phyloP scores from a whole-genome alignment of 1,140 invertebrate species.

The Octopus bimaculoides region DNA sequence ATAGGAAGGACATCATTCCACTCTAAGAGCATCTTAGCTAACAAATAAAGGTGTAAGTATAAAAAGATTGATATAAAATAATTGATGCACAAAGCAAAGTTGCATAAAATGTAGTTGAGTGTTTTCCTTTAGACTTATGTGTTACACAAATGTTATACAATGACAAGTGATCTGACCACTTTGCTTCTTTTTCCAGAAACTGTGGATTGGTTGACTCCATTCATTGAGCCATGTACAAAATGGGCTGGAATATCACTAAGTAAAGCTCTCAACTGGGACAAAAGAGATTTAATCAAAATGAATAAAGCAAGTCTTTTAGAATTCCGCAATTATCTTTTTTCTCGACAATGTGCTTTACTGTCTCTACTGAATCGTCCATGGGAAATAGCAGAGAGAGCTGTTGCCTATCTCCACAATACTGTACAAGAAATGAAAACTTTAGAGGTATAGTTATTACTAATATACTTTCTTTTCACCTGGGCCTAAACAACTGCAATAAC shows the following conservation, averaged over 20 bases:
- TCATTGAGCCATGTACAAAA: slow-evolving; percentile 72
- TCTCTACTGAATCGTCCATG: slow-evolving; percentile 74
- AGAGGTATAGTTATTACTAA: slow-evolving; percentile 62
- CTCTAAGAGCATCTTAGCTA: too few species aligned
- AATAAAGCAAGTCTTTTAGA: slow-evolving; percentile 76
- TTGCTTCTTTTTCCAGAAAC: slow-evolving; percentile 58
- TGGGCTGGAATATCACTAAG: slow-evolving; percentile 81
- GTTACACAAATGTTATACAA: too few species aligned
- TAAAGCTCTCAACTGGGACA: slow-evolving; percentile 67
- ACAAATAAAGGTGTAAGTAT: too few species aligned
- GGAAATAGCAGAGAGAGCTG: slow-evolving; percentile 81
- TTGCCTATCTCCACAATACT: slow-evolving; percentile 83
- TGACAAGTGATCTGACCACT: not conserved
- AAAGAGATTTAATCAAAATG: slow-evolving; percentile 69
- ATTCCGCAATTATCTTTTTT: slow-evolving; percentile 91
- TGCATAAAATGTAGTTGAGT: too few species aligned
- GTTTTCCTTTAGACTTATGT: too few species aligned
- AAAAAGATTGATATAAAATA: too few species aligned
- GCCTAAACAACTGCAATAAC: too few species aligned
- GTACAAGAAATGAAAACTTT: slow-evolving; percentile 74
- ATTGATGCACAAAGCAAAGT: too few species aligned
- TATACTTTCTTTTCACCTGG: too few species aligned
- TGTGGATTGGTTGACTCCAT: slow-evolving; percentile 74
- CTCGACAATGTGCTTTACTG: slow-evolving; percentile 86
- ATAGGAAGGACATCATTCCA: too few species aligned